phyloP scores from a whole-genome alignment of 2,113 vertebrate genomes.

The Litocranius walleri region DNA sequence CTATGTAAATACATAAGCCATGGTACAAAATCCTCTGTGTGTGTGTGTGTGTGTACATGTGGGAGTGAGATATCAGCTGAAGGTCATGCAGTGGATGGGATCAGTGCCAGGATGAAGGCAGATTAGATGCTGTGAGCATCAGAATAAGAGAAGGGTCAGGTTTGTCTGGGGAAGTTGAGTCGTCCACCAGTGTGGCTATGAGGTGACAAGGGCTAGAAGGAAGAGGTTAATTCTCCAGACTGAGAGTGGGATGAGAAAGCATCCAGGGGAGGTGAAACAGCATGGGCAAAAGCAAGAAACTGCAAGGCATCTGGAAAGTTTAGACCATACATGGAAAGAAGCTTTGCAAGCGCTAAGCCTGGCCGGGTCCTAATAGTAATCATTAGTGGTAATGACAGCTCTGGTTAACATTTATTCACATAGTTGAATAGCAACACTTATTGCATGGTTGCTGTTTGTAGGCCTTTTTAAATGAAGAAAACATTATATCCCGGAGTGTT shows the following conservation, averaged over 20 bases:
- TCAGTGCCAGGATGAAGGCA: not conserved
- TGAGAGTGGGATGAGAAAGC: not conserved
- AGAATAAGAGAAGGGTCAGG: not conserved
- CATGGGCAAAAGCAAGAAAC: not conserved
- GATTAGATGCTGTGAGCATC: rapidly evolving
- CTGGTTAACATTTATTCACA: not conserved
- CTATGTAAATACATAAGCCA: not conserved
- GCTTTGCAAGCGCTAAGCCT: not conserved
- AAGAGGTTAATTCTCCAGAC: not conserved
- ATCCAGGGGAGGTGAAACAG: not conserved
- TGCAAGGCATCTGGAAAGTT: not conserved
- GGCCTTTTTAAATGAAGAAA: not conserved
- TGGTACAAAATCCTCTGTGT: not conserved
- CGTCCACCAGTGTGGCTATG: not conserved
- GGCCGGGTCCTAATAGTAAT: rapidly evolving
- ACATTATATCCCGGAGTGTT: not conserved
- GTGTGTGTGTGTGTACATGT: not conserved
- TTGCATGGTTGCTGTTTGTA: not conserved
- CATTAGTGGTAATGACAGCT: rapidly evolving
- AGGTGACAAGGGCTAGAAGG: no score
- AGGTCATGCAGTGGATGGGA: not conserved
- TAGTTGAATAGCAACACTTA: not conserved
- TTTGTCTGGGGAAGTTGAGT: not conserved
- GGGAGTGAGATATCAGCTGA: not conserved
- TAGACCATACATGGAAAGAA: not conserved